Percentiles rank a stretch among this genome's conserved stretches.
Evolutionary conservation across 1,140 invertebrate species (phyloP).

Genomic region (Megalonaias nervosa): DNA sequence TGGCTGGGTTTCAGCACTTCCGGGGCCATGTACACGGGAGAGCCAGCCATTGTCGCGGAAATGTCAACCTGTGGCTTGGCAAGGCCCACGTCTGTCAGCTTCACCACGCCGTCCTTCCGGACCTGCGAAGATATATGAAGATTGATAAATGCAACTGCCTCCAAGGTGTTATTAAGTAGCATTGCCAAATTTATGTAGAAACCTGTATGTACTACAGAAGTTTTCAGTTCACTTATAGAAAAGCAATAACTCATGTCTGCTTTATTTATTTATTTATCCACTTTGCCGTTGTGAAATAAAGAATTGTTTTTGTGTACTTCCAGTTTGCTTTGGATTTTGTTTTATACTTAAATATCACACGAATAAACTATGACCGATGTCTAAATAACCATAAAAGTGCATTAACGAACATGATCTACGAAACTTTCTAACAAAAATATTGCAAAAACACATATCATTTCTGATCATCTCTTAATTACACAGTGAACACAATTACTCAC

Average conservation of each 20-base stretch:
- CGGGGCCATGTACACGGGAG: constrained; percentile 27
- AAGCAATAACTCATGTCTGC: no score
- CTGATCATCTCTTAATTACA: no score
- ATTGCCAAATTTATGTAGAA: no score
- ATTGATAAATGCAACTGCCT: no score
- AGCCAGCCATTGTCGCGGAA: constrained; percentile 1
- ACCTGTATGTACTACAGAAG: no score
- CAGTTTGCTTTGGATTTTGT: no score
- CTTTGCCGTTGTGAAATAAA: no score
- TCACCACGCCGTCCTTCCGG: constrained; percentile 1
- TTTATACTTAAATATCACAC: no score
- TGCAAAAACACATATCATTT: not conserved
- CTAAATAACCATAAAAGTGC: not conserved
- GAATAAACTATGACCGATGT: not conserved
- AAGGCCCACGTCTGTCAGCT: constrained; percentile 31
- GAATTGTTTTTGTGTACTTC: no score
- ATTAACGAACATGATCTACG: not conserved
- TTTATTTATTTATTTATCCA: no score
- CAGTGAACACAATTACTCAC: constrained; percentile 1
- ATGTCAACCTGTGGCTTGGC: constrained; percentile 17
- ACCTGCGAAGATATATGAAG: constrained; percentile 9
- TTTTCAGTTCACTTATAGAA: no score
- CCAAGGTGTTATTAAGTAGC: no score
- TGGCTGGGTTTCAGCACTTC: constrained; percentile 14
- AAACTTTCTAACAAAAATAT: not conserved